Conservation (phyloP, 2,888 invertebrate genomes). For the Cabera pusaria region DNA sequence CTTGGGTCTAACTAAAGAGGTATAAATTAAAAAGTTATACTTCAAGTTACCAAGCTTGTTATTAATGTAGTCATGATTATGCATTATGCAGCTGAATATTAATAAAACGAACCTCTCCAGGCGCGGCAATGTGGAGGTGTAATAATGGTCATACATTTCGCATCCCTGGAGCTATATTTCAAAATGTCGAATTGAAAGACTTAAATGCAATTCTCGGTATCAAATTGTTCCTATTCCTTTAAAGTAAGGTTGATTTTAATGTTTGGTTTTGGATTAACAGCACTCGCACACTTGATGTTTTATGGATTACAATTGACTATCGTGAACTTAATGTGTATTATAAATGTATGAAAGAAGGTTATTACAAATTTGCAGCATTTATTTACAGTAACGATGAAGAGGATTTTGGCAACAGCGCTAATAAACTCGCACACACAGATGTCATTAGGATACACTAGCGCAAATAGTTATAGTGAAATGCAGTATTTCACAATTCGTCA, state of each 20-base stretch:
- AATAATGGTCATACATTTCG: slow-evolving; percentile 57
- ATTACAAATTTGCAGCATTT: no score
- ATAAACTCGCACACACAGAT: no score
- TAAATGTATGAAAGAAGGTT: no score
- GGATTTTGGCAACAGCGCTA: no score
- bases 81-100: slow-evolving; percentile 24
- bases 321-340: no score
- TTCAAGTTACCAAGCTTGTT: slow-evolving; percentile 10
- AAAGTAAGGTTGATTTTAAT: slow-evolving; percentile 30
- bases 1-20: no score
- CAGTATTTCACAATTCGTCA: slow-evolving; percentile 1
- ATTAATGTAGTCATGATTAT: slow-evolving; percentile 14
- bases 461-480: no score
- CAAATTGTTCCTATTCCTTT: slow-evolving; percentile 23
- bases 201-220: slow-evolving; percentile 3
- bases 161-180: slow-evolving; percentile 54
- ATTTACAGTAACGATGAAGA: no score
- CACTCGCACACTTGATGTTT: background rate
- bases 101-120: slow-evolving; percentile 33
- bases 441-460: no score
- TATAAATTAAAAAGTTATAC: no score
- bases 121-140: slow-evolving; percentile 46
- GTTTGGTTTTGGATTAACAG: slow-evolving; percentile 31
- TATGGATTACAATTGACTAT: no score
- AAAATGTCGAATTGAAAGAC: slow-evolving; percentile 25